A percentile compares a stretch with the other conserved stretches of the same genome.
phyloP scores from a whole-genome alignment of 2,113 vertebrate genomes.

The Elephas maximus region DNA sequence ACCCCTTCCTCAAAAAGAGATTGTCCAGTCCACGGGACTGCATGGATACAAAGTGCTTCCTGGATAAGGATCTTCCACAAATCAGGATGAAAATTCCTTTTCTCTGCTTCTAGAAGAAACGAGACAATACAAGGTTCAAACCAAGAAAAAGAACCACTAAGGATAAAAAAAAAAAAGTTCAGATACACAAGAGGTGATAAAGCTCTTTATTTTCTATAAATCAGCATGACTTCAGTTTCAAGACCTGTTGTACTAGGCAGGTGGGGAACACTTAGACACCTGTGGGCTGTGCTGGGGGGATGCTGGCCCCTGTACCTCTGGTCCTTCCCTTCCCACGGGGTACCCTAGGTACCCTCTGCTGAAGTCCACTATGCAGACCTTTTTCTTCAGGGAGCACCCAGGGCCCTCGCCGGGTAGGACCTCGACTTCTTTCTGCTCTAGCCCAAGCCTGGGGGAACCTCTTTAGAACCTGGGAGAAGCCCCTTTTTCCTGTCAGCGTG shows the following conservation, averaged over 20 bases:
- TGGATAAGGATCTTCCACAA: neutral
- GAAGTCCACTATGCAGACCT: neutral
- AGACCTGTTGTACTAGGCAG: neutral
- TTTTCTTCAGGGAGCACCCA: neutral
- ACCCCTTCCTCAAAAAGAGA: neutral
- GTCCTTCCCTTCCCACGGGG: too few species aligned
- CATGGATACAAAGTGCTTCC: neutral
- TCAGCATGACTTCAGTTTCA: neutral
- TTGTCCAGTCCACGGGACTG: too few species aligned
- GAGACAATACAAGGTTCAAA: neutral
- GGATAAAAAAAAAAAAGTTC: neutral
- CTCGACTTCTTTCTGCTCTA: neutral
- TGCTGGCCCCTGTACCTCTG: too few species aligned
- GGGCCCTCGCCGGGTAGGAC: fast-evolving
- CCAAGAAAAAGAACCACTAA: slow-evolving; percentile 9
- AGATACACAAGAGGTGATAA: neutral
- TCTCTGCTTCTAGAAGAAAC: neutral
- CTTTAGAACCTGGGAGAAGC: neutral
- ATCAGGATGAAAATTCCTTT: neutral
- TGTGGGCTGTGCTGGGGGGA: neutral
- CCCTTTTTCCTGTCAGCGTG: neutral
- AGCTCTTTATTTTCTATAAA: neutral
- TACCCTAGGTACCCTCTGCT: neutral
- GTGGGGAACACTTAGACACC: neutral
- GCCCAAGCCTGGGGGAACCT: neutral